Base-by-base conservation (phyloP, 2,888 invertebrate species). In the Hemithea aestivaria region DNA sequence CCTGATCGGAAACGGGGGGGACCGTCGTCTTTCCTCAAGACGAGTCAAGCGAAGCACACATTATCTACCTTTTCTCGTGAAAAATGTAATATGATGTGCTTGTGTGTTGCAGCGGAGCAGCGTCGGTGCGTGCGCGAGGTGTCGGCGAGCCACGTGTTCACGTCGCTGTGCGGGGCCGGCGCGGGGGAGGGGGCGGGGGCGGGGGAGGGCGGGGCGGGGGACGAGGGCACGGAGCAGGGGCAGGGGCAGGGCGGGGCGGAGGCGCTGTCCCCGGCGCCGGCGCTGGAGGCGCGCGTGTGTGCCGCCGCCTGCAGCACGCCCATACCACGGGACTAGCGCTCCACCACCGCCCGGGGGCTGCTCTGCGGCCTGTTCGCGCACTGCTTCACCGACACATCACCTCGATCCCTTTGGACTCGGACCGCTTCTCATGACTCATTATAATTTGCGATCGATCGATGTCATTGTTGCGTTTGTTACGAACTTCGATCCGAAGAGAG, bases 101-200 rank as follows among this genome's bases (percentile, higher is more conserved):
- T 10, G 21, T 20, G 27, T n/a, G 7, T 66, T 72, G 20, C 76
- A 88, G 87, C 80, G 53, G 84, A 82, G 66, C 87, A 87, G 68
- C 80, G 77, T 30, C 83, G 82, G 38, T 85, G 72, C 64, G 87
- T 83, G 59, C 77, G 69, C 50, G 87, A 85, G 65, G 78, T 87
- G 56, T 73, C 80, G 2, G 51, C 75, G n/a, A 83, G 82, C 68
- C 59, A 56, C 51, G 78, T 75, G 65, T 73, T 84, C 62, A 49
- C 71, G 47, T 66, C 82, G 37, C 62, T 81, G 62, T 69, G 79
- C 56, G 69, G 54, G 26, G 57, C 16, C 8, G 67, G 52, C 28
- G 56, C 45, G 22, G 31, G 36, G 11, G 79, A 54, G 68, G 53
- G 24, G 56, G 43, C 16, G 29, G 39, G 20, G 23, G 27, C 27